These are phyloP conservation scores for Hephaestus fuliginosus DNA, from an alignment of 2,797 vertebrate genomes.

Conservation along the genomic window DNA sequence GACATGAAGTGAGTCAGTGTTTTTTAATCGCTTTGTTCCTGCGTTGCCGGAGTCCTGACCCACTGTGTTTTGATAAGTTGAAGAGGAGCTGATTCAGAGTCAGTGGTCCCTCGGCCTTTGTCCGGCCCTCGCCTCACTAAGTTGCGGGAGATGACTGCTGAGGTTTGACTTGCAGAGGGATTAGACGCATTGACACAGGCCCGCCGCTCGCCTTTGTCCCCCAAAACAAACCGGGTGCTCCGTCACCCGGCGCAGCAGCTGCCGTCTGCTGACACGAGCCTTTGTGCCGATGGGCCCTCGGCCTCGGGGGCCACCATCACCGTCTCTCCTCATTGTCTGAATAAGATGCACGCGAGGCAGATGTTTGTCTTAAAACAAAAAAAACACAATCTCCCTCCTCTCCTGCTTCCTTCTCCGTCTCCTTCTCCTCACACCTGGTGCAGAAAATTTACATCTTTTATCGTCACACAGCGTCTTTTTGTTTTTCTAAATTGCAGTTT, in stretches of 20 bases:
- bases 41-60: conserved; percentile 15
- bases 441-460: conserved; percentile 7
- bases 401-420: neutral
- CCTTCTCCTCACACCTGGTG: conserved; percentile 22
- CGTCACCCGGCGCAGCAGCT: conserved; percentile 75
- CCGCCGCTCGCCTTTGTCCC: conserved; percentile 79
- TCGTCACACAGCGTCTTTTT: neutral
- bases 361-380: conserved; percentile 59
- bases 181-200: conserved; percentile 78
- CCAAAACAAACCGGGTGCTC: conserved; percentile 73
- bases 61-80: conserved; percentile 35
- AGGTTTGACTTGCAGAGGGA: conserved; percentile 63
- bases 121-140: conserved; percentile 45
- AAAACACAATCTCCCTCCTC: neutral
- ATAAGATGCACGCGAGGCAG: conserved; percentile 64
- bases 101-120: conserved; percentile 55
- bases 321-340: conserved; percentile 58
- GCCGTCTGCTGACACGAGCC: conserved; percentile 75
- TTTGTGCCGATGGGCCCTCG: conserved; percentile 73
- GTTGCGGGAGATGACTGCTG: conserved; percentile 50
- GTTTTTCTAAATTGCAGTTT: conserved; percentile 11
- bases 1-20: conserved; percentile 5
- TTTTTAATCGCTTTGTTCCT: neutral
- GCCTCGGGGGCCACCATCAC: conserved; percentile 40
- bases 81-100: conserved; percentile 49